phyloP scores from a whole-genome alignment of 2,888 invertebrate species.

The Oegoconia quadripuncta region DNA sequence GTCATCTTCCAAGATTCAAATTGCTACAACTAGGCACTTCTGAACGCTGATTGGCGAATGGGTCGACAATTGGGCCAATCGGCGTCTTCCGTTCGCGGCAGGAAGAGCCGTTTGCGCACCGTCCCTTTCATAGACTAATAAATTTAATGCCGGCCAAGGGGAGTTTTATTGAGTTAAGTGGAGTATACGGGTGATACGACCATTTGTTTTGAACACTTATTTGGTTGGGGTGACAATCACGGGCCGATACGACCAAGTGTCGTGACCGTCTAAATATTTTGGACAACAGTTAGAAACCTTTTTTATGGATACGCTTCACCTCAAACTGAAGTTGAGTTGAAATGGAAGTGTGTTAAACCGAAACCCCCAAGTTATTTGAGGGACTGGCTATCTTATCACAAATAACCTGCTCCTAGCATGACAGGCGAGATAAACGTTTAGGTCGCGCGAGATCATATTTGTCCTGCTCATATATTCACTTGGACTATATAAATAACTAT shows the following conservation, averaged over 20 bases:
- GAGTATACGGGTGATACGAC: conserved; percentile 58
- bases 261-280: too few species aligned
- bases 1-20: conserved; percentile 12
- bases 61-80: conserved; percentile 73
- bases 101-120: conserved; percentile 66
- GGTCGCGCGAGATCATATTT: too few species aligned
- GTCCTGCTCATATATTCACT: too few species aligned
- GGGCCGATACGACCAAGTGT: not conserved
- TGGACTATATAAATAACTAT: too few species aligned
- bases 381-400: too few species aligned
- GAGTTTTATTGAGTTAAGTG: conserved; percentile 76
- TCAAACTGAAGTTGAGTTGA: too few species aligned
- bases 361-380: too few species aligned
- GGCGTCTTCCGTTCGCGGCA: conserved; percentile 71
- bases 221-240: conserved; percentile 27
- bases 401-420: too few species aligned
- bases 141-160: conserved; percentile 71
- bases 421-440: too few species aligned
- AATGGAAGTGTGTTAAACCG: too few species aligned
- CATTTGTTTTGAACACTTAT: conserved; percentile 41
- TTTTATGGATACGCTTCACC: too few species aligned
- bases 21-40: conserved; percentile 31
- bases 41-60: conserved; percentile 72
- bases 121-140: conserved; percentile 75
- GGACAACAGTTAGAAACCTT: too few species aligned